Conservation (phyloP, 2,113 vertebrate species). For the Arothron firmamentum region DNA sequence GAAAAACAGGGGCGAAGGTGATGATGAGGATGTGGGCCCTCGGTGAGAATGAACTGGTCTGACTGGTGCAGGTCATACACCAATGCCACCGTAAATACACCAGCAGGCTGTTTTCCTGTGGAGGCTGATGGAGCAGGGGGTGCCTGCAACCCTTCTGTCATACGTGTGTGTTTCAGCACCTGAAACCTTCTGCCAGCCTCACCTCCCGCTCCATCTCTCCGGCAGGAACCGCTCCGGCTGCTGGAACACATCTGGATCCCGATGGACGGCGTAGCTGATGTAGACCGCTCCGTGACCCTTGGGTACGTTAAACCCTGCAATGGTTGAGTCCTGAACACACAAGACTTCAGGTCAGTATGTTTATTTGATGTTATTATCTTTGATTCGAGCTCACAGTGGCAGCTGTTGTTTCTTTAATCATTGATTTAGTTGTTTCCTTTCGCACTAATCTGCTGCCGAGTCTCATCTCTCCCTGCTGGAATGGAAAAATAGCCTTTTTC, state of each 20-base stretch:
- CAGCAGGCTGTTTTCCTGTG: too few species aligned
- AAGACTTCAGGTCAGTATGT: background rate
- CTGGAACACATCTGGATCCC: constrained; percentile 64
- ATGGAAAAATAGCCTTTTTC: constrained; percentile 39
- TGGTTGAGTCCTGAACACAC: constrained; percentile 52
- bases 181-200: constrained; percentile 1
- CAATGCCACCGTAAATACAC: too few species aligned
- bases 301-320: constrained; percentile 51
- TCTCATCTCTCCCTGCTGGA: constrained; percentile 29
- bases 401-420: background rate
- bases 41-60: background rate
- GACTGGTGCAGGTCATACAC: too few species aligned
- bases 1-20: constrained; percentile 13
- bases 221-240: constrained; percentile 63
- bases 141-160: too few species aligned
- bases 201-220: constrained; percentile 64
- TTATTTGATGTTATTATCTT: background rate
- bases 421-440: background rate
- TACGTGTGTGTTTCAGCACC: too few species aligned
- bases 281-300: constrained; percentile 52
- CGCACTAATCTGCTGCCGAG: too few species aligned
- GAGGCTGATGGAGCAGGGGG: too few species aligned
- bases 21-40: too few species aligned
- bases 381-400: background rate
- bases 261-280: constrained; percentile 56